These are phyloP conservation scores for Chymomyza caudatula DNA, from an alignment of 2,888 invertebrate species.

Conservation along the genomic window DNA sequence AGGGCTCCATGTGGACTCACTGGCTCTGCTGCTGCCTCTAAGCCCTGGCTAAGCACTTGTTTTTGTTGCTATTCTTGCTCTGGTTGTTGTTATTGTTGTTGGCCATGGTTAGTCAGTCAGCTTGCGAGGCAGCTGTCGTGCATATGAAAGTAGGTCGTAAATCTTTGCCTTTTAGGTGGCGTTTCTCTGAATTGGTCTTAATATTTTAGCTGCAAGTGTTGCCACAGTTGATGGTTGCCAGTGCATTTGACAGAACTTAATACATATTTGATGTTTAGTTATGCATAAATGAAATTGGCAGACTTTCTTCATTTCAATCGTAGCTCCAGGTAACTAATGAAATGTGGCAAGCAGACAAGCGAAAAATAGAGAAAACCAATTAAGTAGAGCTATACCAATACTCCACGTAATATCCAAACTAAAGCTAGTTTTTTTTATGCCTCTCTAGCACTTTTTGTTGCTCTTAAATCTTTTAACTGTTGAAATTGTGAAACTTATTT, in stretches of 20 bases:
- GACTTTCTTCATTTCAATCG: background rate
- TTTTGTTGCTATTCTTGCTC: background rate
- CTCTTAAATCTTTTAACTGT: too few relatives aligned
- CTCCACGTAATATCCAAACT: too few relatives aligned
- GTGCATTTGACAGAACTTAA: background rate
- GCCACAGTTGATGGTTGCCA: background rate
- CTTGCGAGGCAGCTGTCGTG: slow-evolving; percentile 55
- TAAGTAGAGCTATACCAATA: too few relatives aligned
- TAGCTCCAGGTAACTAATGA: too few relatives aligned
- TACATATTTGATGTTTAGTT: background rate
- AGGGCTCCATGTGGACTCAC: background rate
- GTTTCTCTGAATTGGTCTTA: background rate
- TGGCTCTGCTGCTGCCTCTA: background rate
- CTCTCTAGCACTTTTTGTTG: too few relatives aligned
- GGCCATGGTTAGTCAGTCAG: slow-evolving; percentile 3
- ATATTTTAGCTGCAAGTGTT: background rate
- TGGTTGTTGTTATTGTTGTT: background rate
- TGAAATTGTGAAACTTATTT: too few relatives aligned
- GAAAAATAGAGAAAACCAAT: too few relatives aligned
- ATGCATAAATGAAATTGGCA: background rate
- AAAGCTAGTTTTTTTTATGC: too few relatives aligned
- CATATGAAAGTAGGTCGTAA: slow-evolving; percentile 70
- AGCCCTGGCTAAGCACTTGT: background rate
- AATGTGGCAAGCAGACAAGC: too few relatives aligned
- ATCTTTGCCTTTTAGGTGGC: slow-evolving; percentile 45